These are phyloP conservation scores for Sesamia inferens DNA, from an alignment of 2,888 invertebrate species.

Conservation along the genomic window DNA sequence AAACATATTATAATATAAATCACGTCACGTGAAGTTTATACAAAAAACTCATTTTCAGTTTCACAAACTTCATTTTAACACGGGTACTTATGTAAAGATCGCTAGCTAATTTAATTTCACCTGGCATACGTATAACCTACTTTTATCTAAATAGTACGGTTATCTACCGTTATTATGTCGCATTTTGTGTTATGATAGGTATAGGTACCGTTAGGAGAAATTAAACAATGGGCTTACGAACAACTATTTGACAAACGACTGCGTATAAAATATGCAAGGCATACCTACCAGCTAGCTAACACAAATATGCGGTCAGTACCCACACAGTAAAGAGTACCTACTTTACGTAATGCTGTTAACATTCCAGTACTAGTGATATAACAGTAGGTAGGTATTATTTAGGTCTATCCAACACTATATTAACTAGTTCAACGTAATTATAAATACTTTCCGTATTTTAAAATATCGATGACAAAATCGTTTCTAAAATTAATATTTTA, in stretches of 20 bases:
- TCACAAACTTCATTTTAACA: neutral
- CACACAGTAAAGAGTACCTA: neutral
- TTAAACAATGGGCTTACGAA: neutral
- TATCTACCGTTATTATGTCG: conserved; percentile 14
- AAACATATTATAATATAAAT: no score
- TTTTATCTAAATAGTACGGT: neutral
- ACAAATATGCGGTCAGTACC: neutral
- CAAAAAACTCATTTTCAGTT: no score
- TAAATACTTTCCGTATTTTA: neutral
- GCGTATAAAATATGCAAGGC: neutral
- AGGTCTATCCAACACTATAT: neutral
- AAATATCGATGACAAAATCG: conserved; percentile 13
- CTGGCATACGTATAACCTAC: neutral
- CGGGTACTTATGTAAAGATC: neutral
- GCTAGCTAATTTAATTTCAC: neutral
- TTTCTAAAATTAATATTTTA: neutral
- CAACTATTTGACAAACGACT: neutral
- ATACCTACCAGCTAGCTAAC: neutral
- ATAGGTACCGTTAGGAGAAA: conserved; percentile 21
- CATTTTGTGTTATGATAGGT: neutral
- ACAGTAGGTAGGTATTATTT: neutral
- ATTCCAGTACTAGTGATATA: neutral
- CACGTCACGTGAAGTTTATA: no score
- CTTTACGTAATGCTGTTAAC: neutral
- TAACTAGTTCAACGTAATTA: conserved; percentile 16